Conservation (phyloP, 35 echinoderm and acorn worm genomes). For the Acanthaster planci region DNA sequence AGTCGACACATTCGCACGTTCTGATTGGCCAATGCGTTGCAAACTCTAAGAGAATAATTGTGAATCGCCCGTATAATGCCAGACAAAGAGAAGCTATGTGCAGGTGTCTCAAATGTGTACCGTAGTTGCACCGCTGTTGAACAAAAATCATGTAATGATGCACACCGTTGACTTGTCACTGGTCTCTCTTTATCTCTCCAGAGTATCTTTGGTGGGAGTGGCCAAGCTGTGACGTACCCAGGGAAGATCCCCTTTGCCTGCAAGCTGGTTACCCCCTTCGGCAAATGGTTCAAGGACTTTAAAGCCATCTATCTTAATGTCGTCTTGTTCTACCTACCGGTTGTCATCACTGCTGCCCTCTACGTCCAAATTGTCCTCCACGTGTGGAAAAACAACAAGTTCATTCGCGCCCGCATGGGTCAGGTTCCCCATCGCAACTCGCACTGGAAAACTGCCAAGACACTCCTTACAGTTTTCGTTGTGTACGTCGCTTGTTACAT, state of each 20-base stretch:
- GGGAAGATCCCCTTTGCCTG: conserved; percentile 77
- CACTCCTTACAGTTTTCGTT: conserved; percentile 64
- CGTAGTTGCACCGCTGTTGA: too few relatives aligned
- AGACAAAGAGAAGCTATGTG: too few relatives aligned
- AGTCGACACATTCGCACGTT: too few relatives aligned
- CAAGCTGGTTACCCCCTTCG: conserved; percentile 60
- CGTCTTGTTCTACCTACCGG: conserved; percentile 70
- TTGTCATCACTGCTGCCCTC: conserved; percentile 59
- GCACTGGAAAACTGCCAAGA: conserved; percentile 79
- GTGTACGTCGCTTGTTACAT: conserved; percentile 68
- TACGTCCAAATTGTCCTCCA: conserved; percentile 58
- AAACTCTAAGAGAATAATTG: too few relatives aligned
- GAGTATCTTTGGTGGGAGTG: conserved; percentile 43
- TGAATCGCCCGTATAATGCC: too few relatives aligned
- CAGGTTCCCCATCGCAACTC: conserved; percentile 18
- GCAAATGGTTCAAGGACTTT: conserved; percentile 73
- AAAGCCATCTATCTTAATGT: conserved; percentile 81
- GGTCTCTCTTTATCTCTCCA: conserved; percentile 3
- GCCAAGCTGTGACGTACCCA: conserved; percentile 55
- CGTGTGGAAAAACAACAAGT: conserved; percentile 52
- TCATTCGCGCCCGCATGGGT: conserved; percentile 20
- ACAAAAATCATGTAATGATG: too few relatives aligned
- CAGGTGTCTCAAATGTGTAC: too few relatives aligned
- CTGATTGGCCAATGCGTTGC: too few relatives aligned
- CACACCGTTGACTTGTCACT: background rate